Percentiles rank a stretch among this genome's conserved stretches.
Conservation (phyloP, 2,113 vertebrate species). For the Urocolius indicus region DNA sequence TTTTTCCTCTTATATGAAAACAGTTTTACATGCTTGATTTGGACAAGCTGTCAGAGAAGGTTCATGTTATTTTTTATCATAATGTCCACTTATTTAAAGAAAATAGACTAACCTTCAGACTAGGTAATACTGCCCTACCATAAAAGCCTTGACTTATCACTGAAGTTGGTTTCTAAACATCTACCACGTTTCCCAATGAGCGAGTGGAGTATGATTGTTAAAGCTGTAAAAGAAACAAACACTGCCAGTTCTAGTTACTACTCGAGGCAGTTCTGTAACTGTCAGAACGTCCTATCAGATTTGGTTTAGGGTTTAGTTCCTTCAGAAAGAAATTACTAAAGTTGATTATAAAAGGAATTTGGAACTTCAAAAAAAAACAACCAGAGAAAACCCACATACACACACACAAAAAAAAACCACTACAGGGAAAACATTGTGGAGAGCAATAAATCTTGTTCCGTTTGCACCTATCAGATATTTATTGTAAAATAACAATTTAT, state of each 20-base stretch:
- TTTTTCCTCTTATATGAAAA: background rate
- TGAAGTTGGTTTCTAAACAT: constrained; percentile 40
- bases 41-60: background rate
- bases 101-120: constrained; percentile 10
- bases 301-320: constrained; percentile 59
- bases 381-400: background rate
- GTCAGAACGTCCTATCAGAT: constrained; percentile 51
- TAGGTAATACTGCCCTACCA: constrained; percentile 5
- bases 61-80: background rate
- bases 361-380: constrained; percentile 29
- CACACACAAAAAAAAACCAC: background rate
- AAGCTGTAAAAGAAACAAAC: constrained; percentile 48
- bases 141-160: constrained; percentile 56
- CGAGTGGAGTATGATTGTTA: constrained; percentile 41
- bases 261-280: constrained; percentile 55
- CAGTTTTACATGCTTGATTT: background rate
- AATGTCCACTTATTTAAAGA: constrained; percentile 40
- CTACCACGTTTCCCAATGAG: constrained; percentile 15
- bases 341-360: constrained; percentile 65
- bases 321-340: constrained; percentile 61
- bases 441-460: constrained; percentile 91
- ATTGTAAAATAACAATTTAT: constrained; percentile 82
- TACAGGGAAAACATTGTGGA: constrained; percentile 84
- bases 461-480: constrained; percentile 84
- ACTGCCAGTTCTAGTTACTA: constrained; percentile 60